These are phyloP conservation scores for Anthrax anthrax DNA, from an alignment of 2,888 invertebrate genomes.

Conservation along the genomic window DNA sequence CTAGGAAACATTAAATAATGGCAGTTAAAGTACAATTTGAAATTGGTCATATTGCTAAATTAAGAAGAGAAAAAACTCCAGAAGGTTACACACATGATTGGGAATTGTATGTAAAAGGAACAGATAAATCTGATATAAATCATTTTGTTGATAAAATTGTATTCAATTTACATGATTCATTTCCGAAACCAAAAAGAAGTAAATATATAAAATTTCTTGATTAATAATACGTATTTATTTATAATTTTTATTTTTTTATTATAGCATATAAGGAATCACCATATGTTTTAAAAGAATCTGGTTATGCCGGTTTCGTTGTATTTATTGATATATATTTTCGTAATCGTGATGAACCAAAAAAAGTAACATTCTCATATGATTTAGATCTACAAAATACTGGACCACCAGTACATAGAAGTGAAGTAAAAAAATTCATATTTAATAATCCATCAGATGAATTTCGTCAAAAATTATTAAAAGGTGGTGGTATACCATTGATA, in stretches of 20 bases:
- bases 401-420: conserved; percentile 51
- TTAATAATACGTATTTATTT: background rate
- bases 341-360: conserved; percentile 82
- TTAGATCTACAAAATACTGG: conserved; percentile 65
- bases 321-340: conserved; percentile 81
- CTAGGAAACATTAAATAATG: conserved; percentile 29
- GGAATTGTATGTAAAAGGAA: conserved; percentile 86
- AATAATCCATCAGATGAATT: conserved; percentile 81
- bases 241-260: conserved; percentile 24
- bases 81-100: conserved; percentile 96
- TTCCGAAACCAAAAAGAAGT: conserved; percentile 85
- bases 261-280: conserved; percentile 83
- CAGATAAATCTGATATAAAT: conserved; percentile 73
- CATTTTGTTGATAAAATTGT: conserved; percentile 87
- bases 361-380: conserved; percentile 71
- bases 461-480: conserved; percentile 69
- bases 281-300: conserved; percentile 79
- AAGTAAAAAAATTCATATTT: conserved; percentile 74
- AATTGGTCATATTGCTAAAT: conserved; percentile 78
- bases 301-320: conserved; percentile 86
- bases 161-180: conserved; percentile 81
- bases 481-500: conserved; percentile 55
- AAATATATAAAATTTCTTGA: conserved; percentile 23
- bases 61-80: conserved; percentile 65
- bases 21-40: conserved; percentile 72